Base-by-base conservation (phyloP, 2,797 vertebrate genomes). In the Phoxinus dragarum region DNA sequence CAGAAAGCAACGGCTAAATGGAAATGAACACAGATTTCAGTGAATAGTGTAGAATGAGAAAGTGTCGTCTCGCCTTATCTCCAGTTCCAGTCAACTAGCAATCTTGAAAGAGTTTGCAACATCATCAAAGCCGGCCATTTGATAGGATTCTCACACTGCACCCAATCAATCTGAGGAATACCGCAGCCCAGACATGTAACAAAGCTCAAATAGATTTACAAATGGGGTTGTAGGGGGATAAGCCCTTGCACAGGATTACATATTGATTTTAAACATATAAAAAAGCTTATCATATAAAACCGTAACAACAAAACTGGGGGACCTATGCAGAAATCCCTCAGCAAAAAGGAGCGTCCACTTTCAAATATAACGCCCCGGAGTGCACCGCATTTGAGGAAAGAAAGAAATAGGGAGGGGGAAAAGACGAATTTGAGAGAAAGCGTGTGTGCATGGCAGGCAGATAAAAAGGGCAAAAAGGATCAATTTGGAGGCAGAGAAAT, bases 231-330 rank as follows among this genome's bases (percentile, higher is more conserved):
- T 96, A 97, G 96, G 89, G 90, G 98, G 97, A 98, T 99, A 99
- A 99, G 97, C 98, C 97, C 96, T 97, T 98, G 97, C 97, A 99
- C 97, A 97, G 98, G 98, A 99, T 99, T 99, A 99, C 97, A 98
- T 98, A 99, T 99, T 98, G 98, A 99, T 99, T 98, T 98, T 97
- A 97, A 99, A 98, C 98, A 98, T 98, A 98, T 97, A 97, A 98
- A 96, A 96, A 97, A 98, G 97, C 98, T 99, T 99, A 98, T 99
- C 97, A 98, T 98, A 98, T 97, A 97, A 95, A 98, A 97, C 96
- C 96, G 97, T 97, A 98, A 96, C 97, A 97, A 97, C 96, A 96
- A 97, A 97, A 97, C 97, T 96, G 94, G 96, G 95, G 96, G 96
- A 97, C 96, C 96, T 97, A 96, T 99, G 97, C 97, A 98, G 96